These are phyloP conservation scores for Ostrea denselamellosa DNA, from an alignment of 1,140 invertebrate species.

Conservation along the genomic window DNA sequence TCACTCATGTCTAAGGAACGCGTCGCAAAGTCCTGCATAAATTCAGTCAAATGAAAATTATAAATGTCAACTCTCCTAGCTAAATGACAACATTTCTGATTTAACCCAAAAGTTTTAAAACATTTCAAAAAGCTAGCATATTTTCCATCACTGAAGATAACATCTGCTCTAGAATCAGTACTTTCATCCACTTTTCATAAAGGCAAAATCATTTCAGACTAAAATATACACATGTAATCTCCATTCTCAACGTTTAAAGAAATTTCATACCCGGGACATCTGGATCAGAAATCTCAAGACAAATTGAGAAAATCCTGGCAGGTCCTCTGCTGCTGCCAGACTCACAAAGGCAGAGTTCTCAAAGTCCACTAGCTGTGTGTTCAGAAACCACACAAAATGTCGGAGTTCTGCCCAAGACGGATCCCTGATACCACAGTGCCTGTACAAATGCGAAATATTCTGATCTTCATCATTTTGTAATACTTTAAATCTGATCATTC, in stretches of 20 bases:
- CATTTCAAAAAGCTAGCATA: too few species aligned
- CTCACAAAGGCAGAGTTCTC: constrained; percentile 73
- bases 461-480: too few species aligned
- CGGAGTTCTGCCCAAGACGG: constrained; percentile 76
- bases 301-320: constrained; percentile 74
- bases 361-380: constrained; percentile 72
- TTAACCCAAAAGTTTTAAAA: too few species aligned
- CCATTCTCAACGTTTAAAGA: neutral
- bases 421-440: constrained; percentile 73
- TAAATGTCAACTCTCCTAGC: neutral
- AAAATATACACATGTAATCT: too few species aligned
- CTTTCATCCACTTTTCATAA: too few species aligned
- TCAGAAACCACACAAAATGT: constrained; percentile 76
- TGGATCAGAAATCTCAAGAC: constrained; percentile 74
- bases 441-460: constrained; percentile 45
- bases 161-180: too few species aligned
- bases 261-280: constrained; percentile 71
- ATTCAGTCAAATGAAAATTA: neutral
- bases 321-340: constrained; percentile 62
- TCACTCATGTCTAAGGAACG: constrained; percentile 74
- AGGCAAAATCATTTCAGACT: neutral
- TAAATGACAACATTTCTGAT: too few species aligned
- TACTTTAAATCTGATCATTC: too few species aligned
- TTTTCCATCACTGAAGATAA: too few species aligned
- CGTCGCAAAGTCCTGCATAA: constrained; percentile 73